Conservation (phyloP, 2,797 vertebrate genomes). For the Orestias chungarensis region DNA sequence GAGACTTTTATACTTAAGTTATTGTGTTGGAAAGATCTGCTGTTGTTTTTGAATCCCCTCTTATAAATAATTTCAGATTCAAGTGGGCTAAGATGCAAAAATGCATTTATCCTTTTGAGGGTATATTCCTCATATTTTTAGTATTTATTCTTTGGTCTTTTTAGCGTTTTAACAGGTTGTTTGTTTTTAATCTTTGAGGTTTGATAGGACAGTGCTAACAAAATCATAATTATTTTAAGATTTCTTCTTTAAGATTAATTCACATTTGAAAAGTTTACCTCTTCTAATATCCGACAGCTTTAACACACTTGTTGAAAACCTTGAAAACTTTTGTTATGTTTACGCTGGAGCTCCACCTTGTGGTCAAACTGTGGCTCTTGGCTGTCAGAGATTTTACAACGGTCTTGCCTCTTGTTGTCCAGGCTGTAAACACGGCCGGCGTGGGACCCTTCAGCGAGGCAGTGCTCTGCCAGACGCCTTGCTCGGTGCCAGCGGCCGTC, state of each 20-base stretch:
- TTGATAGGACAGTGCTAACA: too few relatives aligned
- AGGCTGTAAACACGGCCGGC: constrained; percentile 91
- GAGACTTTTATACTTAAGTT: neutral
- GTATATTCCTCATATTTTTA: neutral
- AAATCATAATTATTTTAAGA: too few relatives aligned
- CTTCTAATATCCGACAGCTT: neutral
- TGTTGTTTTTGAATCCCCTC: neutral
- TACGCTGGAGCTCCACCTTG: constrained; percentile 59
- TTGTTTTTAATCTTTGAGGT: too few relatives aligned
- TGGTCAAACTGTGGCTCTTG: constrained; percentile 42
- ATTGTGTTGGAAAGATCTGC: constrained; percentile 8
- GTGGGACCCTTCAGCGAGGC: constrained; percentile 92
- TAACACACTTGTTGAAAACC: neutral
- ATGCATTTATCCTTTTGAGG: neutral
- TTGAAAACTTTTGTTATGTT: constrained; percentile 9
- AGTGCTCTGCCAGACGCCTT: constrained; percentile 89
- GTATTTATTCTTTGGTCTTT: too few relatives aligned
- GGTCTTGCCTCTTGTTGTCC: constrained; percentile 1
- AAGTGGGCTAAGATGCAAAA: neutral
- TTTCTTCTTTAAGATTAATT: too few relatives aligned
- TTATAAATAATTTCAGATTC: neutral
- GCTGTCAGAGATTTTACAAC: neutral
- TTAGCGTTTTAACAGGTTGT: too few relatives aligned
- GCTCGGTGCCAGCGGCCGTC: constrained; percentile 91
- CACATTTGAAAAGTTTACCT: constrained; percentile 1